A percentile compares a stretch with the other conserved stretches of the same genome.
Evolutionary conservation across 2,113 vertebrate species (phyloP).

Genomic region (Pristiophorus japonicus): DNA sequence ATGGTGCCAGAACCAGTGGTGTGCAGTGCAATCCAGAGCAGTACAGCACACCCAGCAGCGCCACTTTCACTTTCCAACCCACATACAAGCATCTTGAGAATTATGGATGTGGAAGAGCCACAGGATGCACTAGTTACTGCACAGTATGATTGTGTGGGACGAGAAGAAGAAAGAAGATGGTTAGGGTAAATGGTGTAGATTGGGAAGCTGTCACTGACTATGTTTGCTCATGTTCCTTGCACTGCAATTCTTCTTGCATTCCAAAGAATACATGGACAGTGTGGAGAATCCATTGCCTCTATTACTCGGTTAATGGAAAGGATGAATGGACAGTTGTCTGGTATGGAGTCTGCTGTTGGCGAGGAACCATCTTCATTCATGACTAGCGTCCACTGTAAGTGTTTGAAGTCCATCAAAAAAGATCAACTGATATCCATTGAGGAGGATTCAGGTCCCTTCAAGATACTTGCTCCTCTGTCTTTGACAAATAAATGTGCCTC

Average conservation of each 20-base stretch:
- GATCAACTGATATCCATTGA: neutral
- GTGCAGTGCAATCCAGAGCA: neutral
- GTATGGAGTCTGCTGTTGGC: neutral
- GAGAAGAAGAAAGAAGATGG: neutral
- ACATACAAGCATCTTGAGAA: neutral
- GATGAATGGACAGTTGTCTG: neutral
- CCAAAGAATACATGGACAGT: neutral
- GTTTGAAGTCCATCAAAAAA: neutral
- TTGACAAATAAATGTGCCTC: neutral
- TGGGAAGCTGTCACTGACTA: neutral
- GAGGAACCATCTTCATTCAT: neutral
- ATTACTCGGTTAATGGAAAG: neutral
- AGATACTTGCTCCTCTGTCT: neutral
- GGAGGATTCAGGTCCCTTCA: neutral
- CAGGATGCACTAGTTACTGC: neutral
- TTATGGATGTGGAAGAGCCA: neutral
- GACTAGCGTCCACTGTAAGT: neutral
- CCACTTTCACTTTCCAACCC: neutral
- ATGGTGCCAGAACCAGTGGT: neutral
- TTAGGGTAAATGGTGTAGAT: neutral
- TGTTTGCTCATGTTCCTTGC: neutral
- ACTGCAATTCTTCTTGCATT: neutral
- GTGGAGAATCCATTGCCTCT: neutral
- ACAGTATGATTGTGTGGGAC: neutral
- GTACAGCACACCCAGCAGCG: neutral